Percentiles rank a stretch among this genome's conserved stretches.
These are phyloP conservation scores for Eumerus sabulonum DNA, from an alignment of 2,888 invertebrate species.

Conservation along the genomic window DNA sequence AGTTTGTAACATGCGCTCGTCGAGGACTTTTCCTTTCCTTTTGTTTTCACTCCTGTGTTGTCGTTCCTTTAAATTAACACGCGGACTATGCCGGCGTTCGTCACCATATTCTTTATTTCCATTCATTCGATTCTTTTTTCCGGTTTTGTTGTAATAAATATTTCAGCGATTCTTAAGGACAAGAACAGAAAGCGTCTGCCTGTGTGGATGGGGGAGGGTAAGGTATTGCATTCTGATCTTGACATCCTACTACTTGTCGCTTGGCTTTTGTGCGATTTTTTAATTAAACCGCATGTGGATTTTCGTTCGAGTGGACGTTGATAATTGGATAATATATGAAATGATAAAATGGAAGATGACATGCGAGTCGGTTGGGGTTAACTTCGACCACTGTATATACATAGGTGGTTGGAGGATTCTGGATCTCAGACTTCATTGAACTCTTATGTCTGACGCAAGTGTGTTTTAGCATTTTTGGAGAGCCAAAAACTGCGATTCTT, in stretches of 20 bases:
- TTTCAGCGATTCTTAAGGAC: conserved; percentile 18
- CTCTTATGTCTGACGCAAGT: too few relatives aligned
- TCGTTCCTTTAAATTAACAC: too few relatives aligned
- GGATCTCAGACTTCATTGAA: too few relatives aligned
- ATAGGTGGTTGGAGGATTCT: too few relatives aligned
- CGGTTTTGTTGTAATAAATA: conserved; percentile 13
- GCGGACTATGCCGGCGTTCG: neutral
- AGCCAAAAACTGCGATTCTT: too few relatives aligned
- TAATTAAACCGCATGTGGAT: conserved; percentile 41
- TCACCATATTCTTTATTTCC: conserved; percentile 10
- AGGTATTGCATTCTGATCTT: conserved; percentile 23
- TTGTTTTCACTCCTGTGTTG: too few relatives aligned
- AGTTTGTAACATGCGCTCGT: conserved; percentile 43
- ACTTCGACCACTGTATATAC: too few relatives aligned
- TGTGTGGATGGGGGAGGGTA: conserved; percentile 38
- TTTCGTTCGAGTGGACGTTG: too few relatives aligned
- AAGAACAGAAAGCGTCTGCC: conserved; percentile 30
- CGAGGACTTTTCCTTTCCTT: conserved; percentile 32
- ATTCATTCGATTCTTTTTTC: conserved; percentile 19
- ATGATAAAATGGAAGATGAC: too few relatives aligned
- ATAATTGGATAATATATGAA: too few relatives aligned
- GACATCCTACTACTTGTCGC: neutral
- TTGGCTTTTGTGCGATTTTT: conserved; percentile 29
- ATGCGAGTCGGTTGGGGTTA: too few relatives aligned
- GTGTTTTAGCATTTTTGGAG: too few relatives aligned